These are phyloP conservation scores for Anneissia japonica DNA, from an alignment of 35 echinoderm and acorn worm genomes.

Conservation along the genomic window DNA sequence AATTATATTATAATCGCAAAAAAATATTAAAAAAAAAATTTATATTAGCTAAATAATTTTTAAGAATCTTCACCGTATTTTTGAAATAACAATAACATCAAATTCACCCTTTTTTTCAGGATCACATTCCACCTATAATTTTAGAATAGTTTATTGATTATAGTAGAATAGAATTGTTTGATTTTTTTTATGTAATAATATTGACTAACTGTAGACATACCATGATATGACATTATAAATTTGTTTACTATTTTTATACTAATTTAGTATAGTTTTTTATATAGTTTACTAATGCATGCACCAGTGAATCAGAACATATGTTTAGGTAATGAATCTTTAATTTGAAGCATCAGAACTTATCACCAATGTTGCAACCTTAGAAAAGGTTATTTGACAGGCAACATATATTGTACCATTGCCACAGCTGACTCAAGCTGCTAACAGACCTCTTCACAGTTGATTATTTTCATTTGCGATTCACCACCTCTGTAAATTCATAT, in stretches of 20 bases:
- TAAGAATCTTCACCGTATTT: too few relatives aligned
- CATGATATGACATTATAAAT: too few relatives aligned
- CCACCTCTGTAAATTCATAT: background rate
- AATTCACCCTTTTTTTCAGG: too few relatives aligned
- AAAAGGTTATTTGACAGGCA: background rate
- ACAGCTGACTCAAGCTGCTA: background rate
- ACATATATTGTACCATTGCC: background rate
- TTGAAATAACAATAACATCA: too few relatives aligned
- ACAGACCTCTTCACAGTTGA: background rate
- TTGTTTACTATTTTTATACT: background rate
- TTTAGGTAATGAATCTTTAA: background rate
- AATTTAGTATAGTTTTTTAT: background rate
- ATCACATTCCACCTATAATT: too few relatives aligned
- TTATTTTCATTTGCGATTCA: background rate
- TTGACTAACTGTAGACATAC: too few relatives aligned
- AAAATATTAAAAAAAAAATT: too few relatives aligned
- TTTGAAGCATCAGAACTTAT: background rate
- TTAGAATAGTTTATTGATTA: too few relatives aligned
- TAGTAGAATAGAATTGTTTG: too few relatives aligned
- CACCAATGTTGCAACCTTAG: background rate
- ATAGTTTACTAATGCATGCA: background rate
- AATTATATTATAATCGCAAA: too few relatives aligned
- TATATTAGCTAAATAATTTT: too few relatives aligned
- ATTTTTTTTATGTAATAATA: too few relatives aligned
- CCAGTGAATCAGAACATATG: background rate